These are phyloP conservation scores for Caenorhabditis sulstoni DNA, from an alignment of 2,888 invertebrate genomes.

Conservation along the genomic window DNA sequence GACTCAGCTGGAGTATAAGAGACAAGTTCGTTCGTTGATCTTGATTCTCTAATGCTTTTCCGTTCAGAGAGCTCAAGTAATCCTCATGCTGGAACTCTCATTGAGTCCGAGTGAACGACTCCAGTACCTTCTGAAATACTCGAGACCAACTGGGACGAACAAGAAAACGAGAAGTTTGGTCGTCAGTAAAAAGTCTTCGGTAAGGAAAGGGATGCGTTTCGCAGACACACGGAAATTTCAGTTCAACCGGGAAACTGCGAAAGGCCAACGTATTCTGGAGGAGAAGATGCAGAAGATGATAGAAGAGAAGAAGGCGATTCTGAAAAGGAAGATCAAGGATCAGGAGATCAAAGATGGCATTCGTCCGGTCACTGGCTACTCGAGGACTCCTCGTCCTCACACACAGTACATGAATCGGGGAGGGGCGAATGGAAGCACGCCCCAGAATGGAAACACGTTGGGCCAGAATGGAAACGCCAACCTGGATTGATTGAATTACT, in stretches of 20 bases:
- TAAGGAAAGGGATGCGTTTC: conserved; percentile 1
- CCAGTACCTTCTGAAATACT: conserved; percentile 91
- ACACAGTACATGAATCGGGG: conserved; percentile 54
- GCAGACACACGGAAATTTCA: conserved; percentile 6
- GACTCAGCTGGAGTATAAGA: conserved; percentile 96
- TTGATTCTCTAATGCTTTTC: background rate
- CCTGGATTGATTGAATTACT: background rate
- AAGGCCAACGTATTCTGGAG: conserved; percentile 53
- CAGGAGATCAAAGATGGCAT: conserved; percentile 58
- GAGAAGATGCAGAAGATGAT: conserved; percentile 57
- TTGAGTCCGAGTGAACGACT: conserved; percentile 88
- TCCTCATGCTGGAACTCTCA: conserved; percentile 95
- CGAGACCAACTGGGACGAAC: conserved; percentile 86
- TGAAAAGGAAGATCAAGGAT: conserved; percentile 65
- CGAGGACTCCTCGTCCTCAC: conserved; percentile 52
- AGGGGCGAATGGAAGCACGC: conserved; percentile 7
- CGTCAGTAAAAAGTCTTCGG: conserved; percentile 68
- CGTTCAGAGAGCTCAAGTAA: conserved; percentile 85
- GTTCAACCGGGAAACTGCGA: conserved; percentile 48
- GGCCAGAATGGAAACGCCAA: conserved; percentile 24
- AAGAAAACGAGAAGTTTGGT: conserved; percentile 78
- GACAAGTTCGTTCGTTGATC: conserved; percentile 52
- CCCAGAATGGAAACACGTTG: conserved; percentile 23
- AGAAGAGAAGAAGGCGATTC: conserved; percentile 65
- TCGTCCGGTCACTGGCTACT: conserved; percentile 56